Conservation (phyloP, 2,888 invertebrate species). For the Pristionchus mayeri region DNA sequence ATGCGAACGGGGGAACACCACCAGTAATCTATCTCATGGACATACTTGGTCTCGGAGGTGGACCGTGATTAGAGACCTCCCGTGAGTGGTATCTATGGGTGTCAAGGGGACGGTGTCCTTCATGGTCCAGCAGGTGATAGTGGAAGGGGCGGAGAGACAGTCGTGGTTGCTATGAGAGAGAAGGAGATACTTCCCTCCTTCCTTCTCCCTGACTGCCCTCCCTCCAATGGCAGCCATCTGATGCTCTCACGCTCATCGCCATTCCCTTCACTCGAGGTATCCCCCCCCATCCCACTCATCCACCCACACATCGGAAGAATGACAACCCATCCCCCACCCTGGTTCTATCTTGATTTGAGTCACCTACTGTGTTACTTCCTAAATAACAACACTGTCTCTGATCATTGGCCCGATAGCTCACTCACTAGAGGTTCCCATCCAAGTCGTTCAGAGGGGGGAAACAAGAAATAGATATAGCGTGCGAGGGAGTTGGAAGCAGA, state of each 20-base stretch:
- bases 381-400: not conserved
- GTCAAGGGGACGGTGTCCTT: no score
- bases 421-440: not conserved
- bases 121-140: not conserved
- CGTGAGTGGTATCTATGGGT: no score
- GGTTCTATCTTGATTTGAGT: not conserved
- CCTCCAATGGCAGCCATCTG: not conserved
- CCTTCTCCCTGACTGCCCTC: not conserved
- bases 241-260: conserved; percentile 10
- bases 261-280: conserved; percentile 2
- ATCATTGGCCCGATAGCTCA: not conserved
- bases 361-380: not conserved
- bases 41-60: no score
- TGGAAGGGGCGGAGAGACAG: conserved; percentile 23
- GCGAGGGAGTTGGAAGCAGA: not conserved
- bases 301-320: not conserved
- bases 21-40: no score
- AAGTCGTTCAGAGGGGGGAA: not conserved
- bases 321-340: not conserved
- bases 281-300: not conserved
- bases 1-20: not conserved
- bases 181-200: not conserved
- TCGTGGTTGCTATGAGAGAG: conserved; percentile 36
- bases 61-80: no score
- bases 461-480: no score